Evolutionary conservation across 2,888 invertebrate genomes (phyloP).

Genomic region (Philereme vetulata): DNA sequence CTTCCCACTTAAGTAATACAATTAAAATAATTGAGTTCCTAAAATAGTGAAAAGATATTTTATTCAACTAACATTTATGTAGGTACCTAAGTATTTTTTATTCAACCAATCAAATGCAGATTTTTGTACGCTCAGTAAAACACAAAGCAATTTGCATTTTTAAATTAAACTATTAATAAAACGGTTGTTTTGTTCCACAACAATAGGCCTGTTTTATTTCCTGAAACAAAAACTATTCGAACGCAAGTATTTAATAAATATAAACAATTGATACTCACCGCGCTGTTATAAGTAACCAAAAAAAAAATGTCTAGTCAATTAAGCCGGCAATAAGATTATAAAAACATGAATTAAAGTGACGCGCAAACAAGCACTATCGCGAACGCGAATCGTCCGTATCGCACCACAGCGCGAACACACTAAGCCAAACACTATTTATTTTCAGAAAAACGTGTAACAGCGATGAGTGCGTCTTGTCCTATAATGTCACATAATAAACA

Average conservation of each 20-base stretch:
- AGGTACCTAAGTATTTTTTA: too few species aligned
- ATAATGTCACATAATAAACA: conserved; percentile 44
- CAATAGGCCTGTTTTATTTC: background rate
- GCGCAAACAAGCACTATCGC: conserved; percentile 62
- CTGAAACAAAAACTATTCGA: conserved; percentile 7
- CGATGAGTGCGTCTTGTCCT: conserved; percentile 6
- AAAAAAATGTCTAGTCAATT: conserved; percentile 7
- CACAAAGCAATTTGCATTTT: background rate
- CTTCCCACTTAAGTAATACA: background rate
- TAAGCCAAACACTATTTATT: conserved; percentile 24
- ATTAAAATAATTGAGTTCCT: too few species aligned
- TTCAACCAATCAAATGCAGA: too few species aligned
- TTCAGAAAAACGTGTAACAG: conserved; percentile 22
- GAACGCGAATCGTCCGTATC: conserved; percentile 49
- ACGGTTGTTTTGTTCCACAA: background rate
- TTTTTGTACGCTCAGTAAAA: background rate
- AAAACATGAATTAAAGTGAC: conserved; percentile 56
- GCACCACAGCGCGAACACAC: conserved; percentile 35
- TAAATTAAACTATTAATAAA: background rate
- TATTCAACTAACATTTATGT: too few species aligned
- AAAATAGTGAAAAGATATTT: too few species aligned
- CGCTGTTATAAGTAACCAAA: conserved; percentile 1
- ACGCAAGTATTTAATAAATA: conserved; percentile 6
- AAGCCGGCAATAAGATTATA: conserved; percentile 34
- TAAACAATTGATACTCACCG: conserved; percentile 20